A percentile compares a stretch with the other conserved stretches of the same genome.
phyloP scores from a whole-genome alignment of 2,797 vertebrate genomes.

The Lepilemur ruficaudatus region DNA sequence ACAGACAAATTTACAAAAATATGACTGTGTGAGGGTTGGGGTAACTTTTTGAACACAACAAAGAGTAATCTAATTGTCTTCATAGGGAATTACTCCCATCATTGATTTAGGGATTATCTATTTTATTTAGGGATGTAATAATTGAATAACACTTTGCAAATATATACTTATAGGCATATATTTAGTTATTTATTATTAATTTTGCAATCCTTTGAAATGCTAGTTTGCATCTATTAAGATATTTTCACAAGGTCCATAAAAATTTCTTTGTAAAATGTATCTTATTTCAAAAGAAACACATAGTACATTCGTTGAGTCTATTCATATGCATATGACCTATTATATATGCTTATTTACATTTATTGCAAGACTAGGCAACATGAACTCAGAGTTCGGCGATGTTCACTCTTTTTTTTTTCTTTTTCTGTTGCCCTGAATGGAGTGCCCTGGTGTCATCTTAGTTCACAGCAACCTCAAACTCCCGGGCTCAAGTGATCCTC shows the following conservation, averaged over 20 bases:
- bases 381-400: background rate
- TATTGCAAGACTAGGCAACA: background rate
- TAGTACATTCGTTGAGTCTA: background rate
- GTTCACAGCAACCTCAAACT: too few species aligned
- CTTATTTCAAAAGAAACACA: background rate
- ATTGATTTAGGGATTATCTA: background rate
- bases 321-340: background rate
- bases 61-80: background rate
- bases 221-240: background rate
- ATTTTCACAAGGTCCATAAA: background rate
- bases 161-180: background rate
- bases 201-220: background rate
- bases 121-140: background rate
- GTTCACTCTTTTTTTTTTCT: background rate
- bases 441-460: too few species aligned
- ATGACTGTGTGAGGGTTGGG: background rate
- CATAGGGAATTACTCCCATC: background rate
- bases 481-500: too few species aligned
- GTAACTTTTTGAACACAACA: background rate
- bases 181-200: background rate
- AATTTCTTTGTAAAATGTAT: background rate
- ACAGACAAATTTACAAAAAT: background rate
- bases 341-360: background rate
- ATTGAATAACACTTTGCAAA: background rate
- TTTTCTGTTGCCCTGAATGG: too few species aligned